phyloP scores from a whole-genome alignment of 2,888 invertebrate genomes.

The Eumacrocentrus americanus region DNA sequence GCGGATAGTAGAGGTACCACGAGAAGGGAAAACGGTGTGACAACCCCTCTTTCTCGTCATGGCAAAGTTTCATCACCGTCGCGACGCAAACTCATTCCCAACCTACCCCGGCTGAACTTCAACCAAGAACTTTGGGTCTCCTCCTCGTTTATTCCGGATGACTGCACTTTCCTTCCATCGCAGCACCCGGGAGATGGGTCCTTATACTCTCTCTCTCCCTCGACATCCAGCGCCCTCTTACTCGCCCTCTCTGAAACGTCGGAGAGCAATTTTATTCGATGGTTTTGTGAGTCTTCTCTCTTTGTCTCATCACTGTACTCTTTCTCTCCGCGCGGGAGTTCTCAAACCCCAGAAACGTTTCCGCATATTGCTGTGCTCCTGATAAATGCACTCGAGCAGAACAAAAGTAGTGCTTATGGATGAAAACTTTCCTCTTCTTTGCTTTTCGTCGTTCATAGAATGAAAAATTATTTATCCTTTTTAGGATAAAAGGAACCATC shows the following conservation, averaged over 20 bases:
- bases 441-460: too few relatives aligned
- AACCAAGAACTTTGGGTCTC: slow-evolving; percentile 60
- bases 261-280: slow-evolving; percentile 55
- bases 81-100: slow-evolving; percentile 58
- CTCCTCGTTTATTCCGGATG: slow-evolving; percentile 61
- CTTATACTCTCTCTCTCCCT: slow-evolving; percentile 29
- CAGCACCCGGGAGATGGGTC: slow-evolving; percentile 43
- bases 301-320: slow-evolving; percentile 28
- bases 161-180: slow-evolving; percentile 60
- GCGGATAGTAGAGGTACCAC: slow-evolving; percentile 25
- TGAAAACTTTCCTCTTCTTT: background rate
- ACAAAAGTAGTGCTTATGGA: background rate
- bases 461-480: background rate
- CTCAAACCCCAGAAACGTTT: background rate
- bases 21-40: slow-evolving; percentile 48
- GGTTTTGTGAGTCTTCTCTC: slow-evolving; percentile 35
- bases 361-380: background rate
- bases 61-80: slow-evolving; percentile 60
- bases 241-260: slow-evolving; percentile 31
- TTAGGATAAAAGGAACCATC: too few relatives aligned
- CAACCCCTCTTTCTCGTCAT: slow-evolving; percentile 59
- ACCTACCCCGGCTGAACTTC: slow-evolving; percentile 54
- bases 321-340: slow-evolving; percentile 11
- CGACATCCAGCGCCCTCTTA: slow-evolving; percentile 26
- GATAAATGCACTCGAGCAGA: background rate